phyloP scores from a whole-genome alignment of 2,888 invertebrate genomes.

The Strigamia maritima region DNA sequence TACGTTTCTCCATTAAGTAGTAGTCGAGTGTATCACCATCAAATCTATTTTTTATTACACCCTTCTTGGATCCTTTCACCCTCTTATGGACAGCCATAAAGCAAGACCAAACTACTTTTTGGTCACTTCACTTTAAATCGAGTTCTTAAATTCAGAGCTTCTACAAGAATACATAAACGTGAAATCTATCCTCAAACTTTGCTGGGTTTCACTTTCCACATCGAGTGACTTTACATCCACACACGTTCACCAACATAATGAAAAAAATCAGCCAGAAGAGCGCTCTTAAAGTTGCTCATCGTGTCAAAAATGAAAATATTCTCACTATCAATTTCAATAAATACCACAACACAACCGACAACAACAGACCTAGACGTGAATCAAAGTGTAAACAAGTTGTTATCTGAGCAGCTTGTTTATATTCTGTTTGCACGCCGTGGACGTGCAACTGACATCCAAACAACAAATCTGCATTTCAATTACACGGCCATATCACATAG shows the following conservation, averaged over 20 bases:
- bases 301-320: neutral
- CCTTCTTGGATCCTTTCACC: neutral
- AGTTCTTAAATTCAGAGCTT: neutral
- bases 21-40: neutral
- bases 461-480: too few species aligned
- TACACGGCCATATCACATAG: too few species aligned
- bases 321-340: neutral
- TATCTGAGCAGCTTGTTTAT: too few species aligned
- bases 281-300: neutral
- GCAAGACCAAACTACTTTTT: constrained; percentile 16
- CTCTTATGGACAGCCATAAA: constrained; percentile 8
- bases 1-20: neutral
- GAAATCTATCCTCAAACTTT: neutral
- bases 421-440: too few species aligned
- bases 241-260: neutral
- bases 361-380: too few species aligned
- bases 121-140: constrained; percentile 23
- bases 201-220: constrained; percentile 1
- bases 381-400: too few species aligned
- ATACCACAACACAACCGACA: neutral
- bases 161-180: constrained; percentile 9
- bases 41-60: constrained; percentile 19
- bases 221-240: neutral
- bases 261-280: neutral
- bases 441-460: too few species aligned